Percentiles rank a stretch among this genome's conserved stretches.
phyloP scores from a whole-genome alignment of 2,888 invertebrate species.

The Cheilosia vernalis region DNA sequence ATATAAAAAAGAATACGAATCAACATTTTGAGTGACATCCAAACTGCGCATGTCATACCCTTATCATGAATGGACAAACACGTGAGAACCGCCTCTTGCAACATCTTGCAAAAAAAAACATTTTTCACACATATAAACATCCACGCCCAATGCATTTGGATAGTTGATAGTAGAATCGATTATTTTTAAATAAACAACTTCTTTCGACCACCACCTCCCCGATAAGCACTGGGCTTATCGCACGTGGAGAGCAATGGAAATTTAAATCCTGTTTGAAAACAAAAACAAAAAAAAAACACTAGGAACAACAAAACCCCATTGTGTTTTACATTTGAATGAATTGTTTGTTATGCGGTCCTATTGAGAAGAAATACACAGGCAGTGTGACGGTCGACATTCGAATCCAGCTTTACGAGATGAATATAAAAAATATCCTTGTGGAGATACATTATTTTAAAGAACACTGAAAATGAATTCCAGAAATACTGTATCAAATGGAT shows the following conservation, averaged over 20 bases:
- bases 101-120: not conserved
- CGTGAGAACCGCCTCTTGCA: constrained; percentile 1
- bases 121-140: not conserved
- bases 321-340: not conserved
- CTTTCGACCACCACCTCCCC: not conserved
- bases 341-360: not conserved
- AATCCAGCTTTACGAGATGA: no score
- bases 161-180: not conserved
- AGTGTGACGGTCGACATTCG: not conserved
- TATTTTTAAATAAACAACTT: not conserved
- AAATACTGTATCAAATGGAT: not conserved
- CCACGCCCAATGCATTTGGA: not conserved
- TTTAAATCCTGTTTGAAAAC: not conserved
- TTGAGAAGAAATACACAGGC: not conserved
- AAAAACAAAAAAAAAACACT: not conserved
- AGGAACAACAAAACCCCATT: not conserved
- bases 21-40: not conserved
- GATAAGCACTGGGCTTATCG: not conserved
- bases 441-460: not conserved
- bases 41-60: not conserved
- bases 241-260: not conserved
- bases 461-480: not conserved
- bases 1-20: not conserved
- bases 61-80: constrained; percentile 2
- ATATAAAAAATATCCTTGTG: not conserved